Evolutionary conservation across 2,888 invertebrate species (phyloP), one percentile per base, ranked within the genome.

Genomic region (Andrena bicolor): DNA sequence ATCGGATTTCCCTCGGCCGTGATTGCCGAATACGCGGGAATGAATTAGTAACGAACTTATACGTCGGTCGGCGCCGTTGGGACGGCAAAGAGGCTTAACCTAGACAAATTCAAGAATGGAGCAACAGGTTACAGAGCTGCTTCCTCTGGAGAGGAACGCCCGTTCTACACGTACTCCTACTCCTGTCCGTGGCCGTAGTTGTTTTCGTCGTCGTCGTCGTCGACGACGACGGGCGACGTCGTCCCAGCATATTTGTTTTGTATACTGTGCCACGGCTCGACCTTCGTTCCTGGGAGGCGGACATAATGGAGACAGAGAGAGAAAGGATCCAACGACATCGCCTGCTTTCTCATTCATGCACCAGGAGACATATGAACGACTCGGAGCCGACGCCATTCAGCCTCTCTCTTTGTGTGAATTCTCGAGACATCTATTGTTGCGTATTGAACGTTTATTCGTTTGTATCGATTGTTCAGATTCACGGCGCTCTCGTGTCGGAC

Each of bases 51-150:
- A 90, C 80, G 86, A 87, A 87, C 83, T 89, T 88, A 85, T 82
- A 84, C 83, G 61, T n/a, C 20, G 60, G 23, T 20, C n/a, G n/a
- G 68, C 41, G 73, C 51, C 53, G 35, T 26, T 26, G 58, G 76
- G 69, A 68, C 61, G 76, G 84, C 72, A 85, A 86, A 86, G 85
- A 87, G 86, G 90, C 89, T 90, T 90, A 85, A 89, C 88, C 85
- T 84, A 88, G 90, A 89, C 87, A 90, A 89, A 91, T 90, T 86
- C 89, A 84, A 86, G 88, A 87, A 90, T 80, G 88, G 88, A 90
- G 91, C 91, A 92, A 91, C 92, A 92, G 92, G 92, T 92, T 91
- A 91, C 86, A 86, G 77, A 75, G 73, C 68, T 73, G 63, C 53
- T 66, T 65, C 60, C 66, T 28, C 30, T 30, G 60, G 72, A 74